phyloP scores from a whole-genome alignment of 2,797 vertebrate genomes.

The Notamacropus eugenii region DNA sequence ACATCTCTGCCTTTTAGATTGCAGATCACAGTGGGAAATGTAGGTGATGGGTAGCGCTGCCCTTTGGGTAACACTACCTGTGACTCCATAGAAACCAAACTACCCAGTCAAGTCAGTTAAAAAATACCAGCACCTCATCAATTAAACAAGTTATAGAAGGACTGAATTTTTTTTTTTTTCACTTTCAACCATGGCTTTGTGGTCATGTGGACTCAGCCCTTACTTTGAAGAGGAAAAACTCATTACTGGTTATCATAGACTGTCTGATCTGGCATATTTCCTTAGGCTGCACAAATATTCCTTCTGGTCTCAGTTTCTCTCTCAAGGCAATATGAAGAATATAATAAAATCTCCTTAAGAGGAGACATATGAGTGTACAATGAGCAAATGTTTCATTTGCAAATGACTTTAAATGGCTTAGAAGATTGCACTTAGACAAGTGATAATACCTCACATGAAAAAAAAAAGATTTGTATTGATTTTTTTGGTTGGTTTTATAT shows the following conservation, averaged over 20 bases:
- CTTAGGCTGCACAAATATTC: not conserved
- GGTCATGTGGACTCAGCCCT: not conserved
- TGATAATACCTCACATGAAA: not conserved
- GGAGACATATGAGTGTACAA: not conserved
- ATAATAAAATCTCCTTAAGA: not conserved
- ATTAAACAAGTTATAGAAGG: not conserved
- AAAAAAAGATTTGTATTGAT: not conserved
- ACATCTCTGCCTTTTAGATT: not conserved
- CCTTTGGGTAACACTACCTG: not conserved
- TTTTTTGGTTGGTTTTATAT: not conserved
- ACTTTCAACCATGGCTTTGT: not conserved
- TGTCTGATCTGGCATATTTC: not conserved
- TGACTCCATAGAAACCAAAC: not conserved
- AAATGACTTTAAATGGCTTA: not conserved
- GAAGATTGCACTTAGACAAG: not conserved
- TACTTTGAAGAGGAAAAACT: not conserved
- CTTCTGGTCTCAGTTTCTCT: not conserved
- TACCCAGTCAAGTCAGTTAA: not conserved
- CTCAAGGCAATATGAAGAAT: not conserved
- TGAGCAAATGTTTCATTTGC: not conserved
- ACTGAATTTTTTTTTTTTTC: not conserved
- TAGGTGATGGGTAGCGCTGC: too few relatives aligned
- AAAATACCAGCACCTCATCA: not conserved
- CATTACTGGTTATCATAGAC: not conserved
- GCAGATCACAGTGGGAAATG: too few relatives aligned